phyloP scores from a whole-genome alignment of 2,888 invertebrate genomes.

The Corbicula japonica region DNA sequence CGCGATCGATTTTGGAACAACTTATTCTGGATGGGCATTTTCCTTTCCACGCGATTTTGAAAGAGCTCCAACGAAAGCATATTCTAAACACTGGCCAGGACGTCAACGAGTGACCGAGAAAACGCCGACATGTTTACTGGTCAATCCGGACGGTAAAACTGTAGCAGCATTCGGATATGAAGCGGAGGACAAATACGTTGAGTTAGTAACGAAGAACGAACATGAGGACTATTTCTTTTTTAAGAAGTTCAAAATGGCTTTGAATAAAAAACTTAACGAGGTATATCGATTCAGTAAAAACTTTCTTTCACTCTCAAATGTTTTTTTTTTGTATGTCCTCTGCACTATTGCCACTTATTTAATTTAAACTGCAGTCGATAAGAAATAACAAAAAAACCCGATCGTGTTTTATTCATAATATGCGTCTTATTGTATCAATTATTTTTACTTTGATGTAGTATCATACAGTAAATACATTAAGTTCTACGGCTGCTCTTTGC shows the following conservation, averaged over 20 bases:
- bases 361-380: too few species aligned
- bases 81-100: conserved; percentile 13
- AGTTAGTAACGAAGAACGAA: conserved; percentile 1
- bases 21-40: conserved; percentile 22
- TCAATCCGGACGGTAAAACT: conserved; percentile 26
- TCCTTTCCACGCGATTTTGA: neutral
- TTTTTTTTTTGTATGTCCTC: too few species aligned
- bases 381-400: too few species aligned
- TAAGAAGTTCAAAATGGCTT: conserved; percentile 22
- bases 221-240: conserved; percentile 33
- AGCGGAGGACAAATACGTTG: conserved; percentile 19
- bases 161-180: conserved; percentile 30
- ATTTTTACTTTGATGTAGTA: too few species aligned
- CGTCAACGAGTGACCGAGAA: conserved; percentile 2
- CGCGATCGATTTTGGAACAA: conserved; percentile 17
- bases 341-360: too few species aligned
- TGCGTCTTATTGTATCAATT: too few species aligned
- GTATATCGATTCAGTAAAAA: too few species aligned
- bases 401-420: too few species aligned
- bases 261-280: conserved; percentile 15
- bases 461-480: too few species aligned
- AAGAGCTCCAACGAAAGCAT: conserved; percentile 8
- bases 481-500: too few species aligned
- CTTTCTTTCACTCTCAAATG: too few species aligned
- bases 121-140: conserved; percentile 26